Evolutionary conservation across 2,113 vertebrate genomes (phyloP).

Genomic region (Pipa parva): DNA sequence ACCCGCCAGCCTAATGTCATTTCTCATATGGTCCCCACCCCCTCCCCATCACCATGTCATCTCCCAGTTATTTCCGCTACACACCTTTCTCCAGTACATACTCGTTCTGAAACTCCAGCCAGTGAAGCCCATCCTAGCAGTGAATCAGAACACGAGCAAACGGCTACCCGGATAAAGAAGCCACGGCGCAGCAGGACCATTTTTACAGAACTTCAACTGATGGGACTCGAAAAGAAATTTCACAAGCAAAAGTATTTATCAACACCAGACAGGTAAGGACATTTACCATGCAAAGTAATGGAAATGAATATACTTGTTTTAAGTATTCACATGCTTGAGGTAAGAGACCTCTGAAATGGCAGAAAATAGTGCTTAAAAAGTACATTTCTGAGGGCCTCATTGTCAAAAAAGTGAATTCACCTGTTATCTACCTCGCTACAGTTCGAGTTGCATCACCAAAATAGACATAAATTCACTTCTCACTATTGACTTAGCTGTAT

Average conservation of each 20-base stretch:
- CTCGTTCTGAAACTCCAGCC: conserved; percentile 53
- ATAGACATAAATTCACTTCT: no score
- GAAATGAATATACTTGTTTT: no score
- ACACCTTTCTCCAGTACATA: conserved; percentile 48
- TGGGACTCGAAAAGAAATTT: conserved; percentile 98
- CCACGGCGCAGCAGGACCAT: conserved; percentile 92
- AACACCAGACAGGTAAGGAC: conserved; percentile 90
- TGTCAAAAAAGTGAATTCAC: no score
- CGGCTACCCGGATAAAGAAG: conserved; percentile 76
- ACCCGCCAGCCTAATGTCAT: conserved; percentile 75
- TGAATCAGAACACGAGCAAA: conserved; percentile 85
- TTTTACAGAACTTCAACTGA: conserved; percentile 95
- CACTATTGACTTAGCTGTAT: no score
- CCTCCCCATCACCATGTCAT: conserved; percentile 49
- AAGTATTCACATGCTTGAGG: no score
- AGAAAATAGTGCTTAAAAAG: no score
- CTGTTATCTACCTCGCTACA: no score
- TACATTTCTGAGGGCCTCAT: no score
- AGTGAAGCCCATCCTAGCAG: conserved; percentile 80
- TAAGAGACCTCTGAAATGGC: no score
- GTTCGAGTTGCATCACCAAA: no score
- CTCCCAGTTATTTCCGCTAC: conserved; percentile 52
- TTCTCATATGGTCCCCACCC: conserved; percentile 68
- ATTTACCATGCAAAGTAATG: no score
- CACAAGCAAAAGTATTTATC: conserved; percentile 98